phyloP scores from a whole-genome alignment of 2,113 vertebrate species.

The Pseudorectes ferrugineus region DNA sequence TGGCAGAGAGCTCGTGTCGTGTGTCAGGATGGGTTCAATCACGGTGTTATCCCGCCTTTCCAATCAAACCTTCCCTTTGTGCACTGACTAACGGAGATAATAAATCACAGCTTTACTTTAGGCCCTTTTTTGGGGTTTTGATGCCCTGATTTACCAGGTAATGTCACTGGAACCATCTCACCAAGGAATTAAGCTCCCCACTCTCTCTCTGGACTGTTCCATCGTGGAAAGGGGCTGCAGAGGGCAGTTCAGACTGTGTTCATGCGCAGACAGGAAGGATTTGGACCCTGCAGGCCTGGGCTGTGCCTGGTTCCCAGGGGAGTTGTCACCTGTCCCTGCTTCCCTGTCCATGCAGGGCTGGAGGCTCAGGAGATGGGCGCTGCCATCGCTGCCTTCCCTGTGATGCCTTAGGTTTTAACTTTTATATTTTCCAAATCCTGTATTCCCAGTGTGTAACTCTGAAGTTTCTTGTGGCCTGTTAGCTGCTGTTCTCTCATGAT shows the following conservation, averaged over 20 bases:
- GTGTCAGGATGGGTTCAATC: neutral
- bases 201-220: neutral
- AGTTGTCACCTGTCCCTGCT: rapidly evolving
- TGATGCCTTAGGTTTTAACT: too few species aligned
- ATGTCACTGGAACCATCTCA: neutral
- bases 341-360: neutral
- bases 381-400: neutral
- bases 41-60: neutral
- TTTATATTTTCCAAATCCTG: too few species aligned
- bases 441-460: too few species aligned
- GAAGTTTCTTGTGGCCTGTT: too few species aligned
- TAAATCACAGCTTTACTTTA: neutral
- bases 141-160: neutral
- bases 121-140: neutral
- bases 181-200: neutral
- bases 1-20: neutral
- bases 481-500: too few species aligned
- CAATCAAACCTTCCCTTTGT: neutral
- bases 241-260: rapidly evolving
- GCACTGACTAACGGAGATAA: neutral
- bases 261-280: neutral
- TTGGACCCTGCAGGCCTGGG: neutral
- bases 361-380: neutral
- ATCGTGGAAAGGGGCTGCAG: neutral
- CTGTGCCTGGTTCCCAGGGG: neutral